Evolutionary conservation across 2,797 vertebrate genomes (phyloP).

Genomic region (Danio jaintianensis): DNA sequence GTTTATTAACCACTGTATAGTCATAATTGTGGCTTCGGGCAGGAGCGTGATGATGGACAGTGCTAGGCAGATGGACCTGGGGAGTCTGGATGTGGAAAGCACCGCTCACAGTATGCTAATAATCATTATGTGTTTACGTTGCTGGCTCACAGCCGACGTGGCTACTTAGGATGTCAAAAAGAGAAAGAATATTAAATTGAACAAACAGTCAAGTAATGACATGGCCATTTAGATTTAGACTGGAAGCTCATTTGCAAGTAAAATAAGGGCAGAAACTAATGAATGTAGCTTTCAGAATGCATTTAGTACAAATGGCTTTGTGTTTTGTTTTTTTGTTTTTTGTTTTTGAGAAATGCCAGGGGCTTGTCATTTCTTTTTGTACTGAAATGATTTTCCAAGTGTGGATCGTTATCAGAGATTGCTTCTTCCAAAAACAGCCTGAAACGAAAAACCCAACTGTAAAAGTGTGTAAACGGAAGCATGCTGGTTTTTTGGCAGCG

Average conservation of each 20-base stretch:
- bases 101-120: slow-evolving; percentile 35
- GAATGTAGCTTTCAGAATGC: slow-evolving; percentile 48
- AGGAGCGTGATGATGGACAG: slow-evolving; percentile 43
- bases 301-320: slow-evolving; percentile 51
- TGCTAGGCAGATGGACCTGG: slow-evolving; percentile 42
- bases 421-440: slow-evolving; percentile 37
- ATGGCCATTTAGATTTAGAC: slow-evolving; percentile 51
- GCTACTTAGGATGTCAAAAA: slow-evolving; percentile 48
- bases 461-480: slow-evolving; percentile 11
- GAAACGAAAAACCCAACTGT: slow-evolving; percentile 37
- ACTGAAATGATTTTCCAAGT: slow-evolving; percentile 37
- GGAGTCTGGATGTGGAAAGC: slow-evolving; percentile 28
- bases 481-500: slow-evolving; percentile 16
- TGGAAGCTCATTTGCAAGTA: slow-evolving; percentile 55
- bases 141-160: neutral
- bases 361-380: slow-evolving; percentile 46
- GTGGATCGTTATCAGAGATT: slow-evolving; percentile 43
- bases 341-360: slow-evolving; percentile 3
- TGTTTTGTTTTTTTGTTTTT: slow-evolving; percentile 38
- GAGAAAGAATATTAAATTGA: slow-evolving; percentile 44
- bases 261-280: slow-evolving; percentile 46
- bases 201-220: slow-evolving; percentile 56
- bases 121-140: slow-evolving; percentile 29
- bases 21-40: slow-evolving; percentile 58
- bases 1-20: slow-evolving; percentile 59